These are phyloP conservation scores for Bovichtus variegatus DNA, from an alignment of 2,797 vertebrate species.

Conservation along the genomic window DNA sequence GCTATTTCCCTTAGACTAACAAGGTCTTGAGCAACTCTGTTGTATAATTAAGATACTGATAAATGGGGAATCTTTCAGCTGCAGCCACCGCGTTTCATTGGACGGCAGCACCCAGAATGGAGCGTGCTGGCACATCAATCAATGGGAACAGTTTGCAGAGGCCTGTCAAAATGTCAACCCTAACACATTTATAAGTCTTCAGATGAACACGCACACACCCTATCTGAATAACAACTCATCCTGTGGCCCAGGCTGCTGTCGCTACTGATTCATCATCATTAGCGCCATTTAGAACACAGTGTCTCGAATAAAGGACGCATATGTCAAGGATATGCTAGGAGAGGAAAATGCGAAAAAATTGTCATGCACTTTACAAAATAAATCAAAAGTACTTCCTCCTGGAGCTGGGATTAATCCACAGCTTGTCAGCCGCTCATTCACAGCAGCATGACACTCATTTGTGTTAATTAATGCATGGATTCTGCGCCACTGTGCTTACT, in stretches of 20 bases:
- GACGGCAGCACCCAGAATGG: conserved; percentile 58
- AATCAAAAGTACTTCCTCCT: conserved; percentile 54
- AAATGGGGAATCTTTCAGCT: conserved; percentile 75
- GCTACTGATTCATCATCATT: conserved; percentile 83
- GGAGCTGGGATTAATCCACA: conserved; percentile 61
- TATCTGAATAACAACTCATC: conserved; percentile 82
- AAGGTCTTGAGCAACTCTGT: conserved; percentile 76
- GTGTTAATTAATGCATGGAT: conserved; percentile 77
- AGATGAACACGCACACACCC: conserved; percentile 74
- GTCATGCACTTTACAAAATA: conserved; percentile 53
- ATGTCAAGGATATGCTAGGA: conserved; percentile 58
- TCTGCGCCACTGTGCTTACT: conserved; percentile 51
- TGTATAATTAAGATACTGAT: conserved; percentile 81
- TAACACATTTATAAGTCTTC: conserved; percentile 82
- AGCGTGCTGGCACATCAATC: conserved; percentile 81
- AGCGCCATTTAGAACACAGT: conserved; percentile 73
- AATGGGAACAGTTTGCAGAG: conserved; percentile 82
- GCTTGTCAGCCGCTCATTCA: conserved; percentile 57
- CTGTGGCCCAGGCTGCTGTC: conserved; percentile 72
- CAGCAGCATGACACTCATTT: conserved; percentile 60
- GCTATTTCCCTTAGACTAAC: conserved; percentile 70
- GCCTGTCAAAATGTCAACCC: conserved; percentile 84
- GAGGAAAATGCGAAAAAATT: conserved; percentile 36
- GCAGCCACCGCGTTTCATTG: conserved; percentile 69
- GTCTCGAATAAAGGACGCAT: conserved; percentile 62